These are phyloP conservation scores for Epizoanthus scotinus DNA, from an alignment of 92 coral and sea anemone genomes.

Conservation along the genomic window DNA sequence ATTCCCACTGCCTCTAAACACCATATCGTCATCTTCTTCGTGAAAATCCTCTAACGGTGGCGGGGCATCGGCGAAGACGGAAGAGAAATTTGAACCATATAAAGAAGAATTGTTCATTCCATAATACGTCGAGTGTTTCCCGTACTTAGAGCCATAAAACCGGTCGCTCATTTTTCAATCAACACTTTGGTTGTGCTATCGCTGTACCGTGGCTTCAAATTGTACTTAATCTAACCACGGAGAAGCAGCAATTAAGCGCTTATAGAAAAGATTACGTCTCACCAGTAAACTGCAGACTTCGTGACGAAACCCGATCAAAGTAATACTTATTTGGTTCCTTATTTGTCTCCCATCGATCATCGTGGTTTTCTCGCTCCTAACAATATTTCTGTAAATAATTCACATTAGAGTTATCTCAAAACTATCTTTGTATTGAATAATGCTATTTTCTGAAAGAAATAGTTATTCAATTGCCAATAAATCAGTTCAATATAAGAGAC, in stretches of 20 bases:
- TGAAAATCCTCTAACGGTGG: constrained; percentile 94
- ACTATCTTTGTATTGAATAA: background rate
- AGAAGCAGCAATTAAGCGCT: constrained; percentile 12
- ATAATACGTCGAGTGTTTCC: constrained; percentile 69
- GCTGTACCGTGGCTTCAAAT: background rate
- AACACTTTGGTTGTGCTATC: constrained; percentile 10
- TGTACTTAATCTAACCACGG: constrained; percentile 4
- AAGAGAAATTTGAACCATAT: constrained; percentile 93
- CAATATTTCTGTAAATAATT: background rate
- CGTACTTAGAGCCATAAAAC: constrained; percentile 50
- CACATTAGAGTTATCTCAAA: background rate
- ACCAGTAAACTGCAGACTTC: constrained; percentile 16
- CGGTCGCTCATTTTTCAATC: constrained; percentile 59
- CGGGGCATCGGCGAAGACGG: constrained; percentile 95
- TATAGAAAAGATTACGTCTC: constrained; percentile 11
- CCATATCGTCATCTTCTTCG: constrained; percentile 87
- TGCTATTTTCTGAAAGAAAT: background rate
- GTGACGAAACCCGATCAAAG: constrained; percentile 18
- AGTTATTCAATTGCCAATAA: background rate
- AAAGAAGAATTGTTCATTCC: constrained; percentile 83
- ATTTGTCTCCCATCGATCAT: constrained; percentile 7
- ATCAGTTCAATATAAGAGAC: background rate
- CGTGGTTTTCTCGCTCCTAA: constrained; percentile 9
- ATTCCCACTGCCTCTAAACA: constrained; percentile 67
- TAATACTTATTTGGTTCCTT: too few relatives aligned